phyloP scores from a whole-genome alignment of 2,797 vertebrate species.

The Phoeniculus purpureus region DNA sequence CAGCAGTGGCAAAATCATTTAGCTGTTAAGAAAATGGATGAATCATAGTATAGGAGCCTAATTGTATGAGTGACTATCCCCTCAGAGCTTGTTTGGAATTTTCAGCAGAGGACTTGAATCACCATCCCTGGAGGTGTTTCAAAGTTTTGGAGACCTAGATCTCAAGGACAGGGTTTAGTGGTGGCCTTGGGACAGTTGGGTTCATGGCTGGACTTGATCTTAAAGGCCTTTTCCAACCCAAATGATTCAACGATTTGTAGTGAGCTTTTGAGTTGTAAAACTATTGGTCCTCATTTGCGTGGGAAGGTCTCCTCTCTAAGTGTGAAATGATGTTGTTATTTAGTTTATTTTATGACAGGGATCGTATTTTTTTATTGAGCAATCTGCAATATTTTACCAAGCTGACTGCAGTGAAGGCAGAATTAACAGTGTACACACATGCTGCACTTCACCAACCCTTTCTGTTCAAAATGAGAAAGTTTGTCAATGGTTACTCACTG shows the following conservation, averaged over 20 bases:
- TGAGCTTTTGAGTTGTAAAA: neutral
- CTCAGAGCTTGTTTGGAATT: neutral
- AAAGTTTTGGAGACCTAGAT: too few species aligned
- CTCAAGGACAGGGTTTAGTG: too few species aligned
- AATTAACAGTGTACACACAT: constrained; percentile 21
- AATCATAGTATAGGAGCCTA: neutral
- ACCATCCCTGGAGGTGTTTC: too few species aligned
- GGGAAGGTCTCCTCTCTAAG: neutral
- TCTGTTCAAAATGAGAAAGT: constrained; percentile 25
- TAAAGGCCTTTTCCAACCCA: too few species aligned
- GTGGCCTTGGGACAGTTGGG: too few species aligned
- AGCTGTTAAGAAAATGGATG: neutral
- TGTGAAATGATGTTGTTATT: neutral
- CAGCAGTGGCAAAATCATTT: neutral
- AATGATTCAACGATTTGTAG: too few species aligned
- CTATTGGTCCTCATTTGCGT: neutral
- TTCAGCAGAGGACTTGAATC: neutral
- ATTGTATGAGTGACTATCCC: neutral
- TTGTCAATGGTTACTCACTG: constrained; percentile 24
- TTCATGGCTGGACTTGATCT: too few species aligned
- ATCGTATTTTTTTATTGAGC: constrained; percentile 2
- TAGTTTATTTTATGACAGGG: neutral
- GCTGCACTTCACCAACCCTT: constrained; percentile 30
- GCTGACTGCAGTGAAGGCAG: constrained; percentile 4
- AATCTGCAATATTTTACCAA: neutral